These are phyloP conservation scores for Drosophila kikkawai DNA, from an alignment of 1,140 invertebrate species.

Conservation along the genomic window DNA sequence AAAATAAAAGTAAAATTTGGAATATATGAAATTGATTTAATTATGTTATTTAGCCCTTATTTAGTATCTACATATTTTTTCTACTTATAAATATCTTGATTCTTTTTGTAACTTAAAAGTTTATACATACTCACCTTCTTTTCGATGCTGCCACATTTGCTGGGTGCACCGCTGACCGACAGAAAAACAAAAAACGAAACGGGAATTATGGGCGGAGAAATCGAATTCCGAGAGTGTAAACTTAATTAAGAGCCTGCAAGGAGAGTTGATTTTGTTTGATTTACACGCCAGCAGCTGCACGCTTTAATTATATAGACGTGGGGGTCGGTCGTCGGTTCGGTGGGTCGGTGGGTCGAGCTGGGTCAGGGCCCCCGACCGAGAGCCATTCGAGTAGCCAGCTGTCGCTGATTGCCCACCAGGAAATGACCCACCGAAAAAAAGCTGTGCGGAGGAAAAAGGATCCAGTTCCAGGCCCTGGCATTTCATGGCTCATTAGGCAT, in stretches of 20 bases:
- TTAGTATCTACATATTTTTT: neutral
- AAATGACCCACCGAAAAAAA: conserved; percentile 44
- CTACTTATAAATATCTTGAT: neutral
- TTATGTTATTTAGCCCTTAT: neutral
- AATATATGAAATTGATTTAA: too few species aligned
- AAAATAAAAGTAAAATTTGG: neutral
- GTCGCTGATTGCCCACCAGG: conserved; percentile 70
- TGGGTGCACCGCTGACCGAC: conserved; percentile 30
- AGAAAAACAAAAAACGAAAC: conserved; percentile 12
- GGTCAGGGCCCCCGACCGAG: conserved; percentile 24
- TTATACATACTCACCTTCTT: conserved; percentile 6
- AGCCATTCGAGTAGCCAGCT: conserved; percentile 51
- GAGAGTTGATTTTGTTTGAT: conserved; percentile 80
- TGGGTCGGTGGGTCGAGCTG: conserved; percentile 39
- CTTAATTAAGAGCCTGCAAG: conserved; percentile 73
- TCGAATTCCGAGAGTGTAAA: conserved; percentile 78
- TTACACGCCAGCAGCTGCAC: conserved; percentile 70
- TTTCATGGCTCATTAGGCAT: conserved; percentile 83
- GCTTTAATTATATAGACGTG: conserved; percentile 51
- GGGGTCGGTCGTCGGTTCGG: conserved; percentile 22
- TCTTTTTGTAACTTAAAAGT: neutral
- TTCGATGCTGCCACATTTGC: conserved; percentile 20
- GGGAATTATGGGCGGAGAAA: conserved; percentile 64
- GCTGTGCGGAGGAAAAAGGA: conserved; percentile 18
- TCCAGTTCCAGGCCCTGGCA: conserved; percentile 44